Percentiles rank a stretch among this genome's conserved stretches.
Conservation (phyloP, 1,140 invertebrate genomes). For the Choristoneura fumiferana region DNA sequence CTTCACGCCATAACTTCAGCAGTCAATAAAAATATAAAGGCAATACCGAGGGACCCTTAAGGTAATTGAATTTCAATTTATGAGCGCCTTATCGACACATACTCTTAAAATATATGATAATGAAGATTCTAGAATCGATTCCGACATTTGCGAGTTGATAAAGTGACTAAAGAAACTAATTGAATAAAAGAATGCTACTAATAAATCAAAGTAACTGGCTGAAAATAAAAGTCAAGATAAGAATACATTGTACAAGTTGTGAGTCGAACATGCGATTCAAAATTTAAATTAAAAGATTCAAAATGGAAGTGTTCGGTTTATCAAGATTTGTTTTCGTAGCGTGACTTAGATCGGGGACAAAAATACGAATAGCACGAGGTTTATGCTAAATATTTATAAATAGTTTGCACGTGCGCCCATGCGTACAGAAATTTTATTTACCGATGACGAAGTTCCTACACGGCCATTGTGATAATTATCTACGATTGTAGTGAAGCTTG, state of each 20-base stretch:
- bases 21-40: constrained; percentile 32
- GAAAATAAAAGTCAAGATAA: constrained; percentile 6
- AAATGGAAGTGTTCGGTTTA: background rate
- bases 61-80: constrained; percentile 42
- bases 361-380: no score
- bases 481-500: no score
- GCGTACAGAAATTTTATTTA: no score
- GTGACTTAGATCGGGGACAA: no score
- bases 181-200: background rate
- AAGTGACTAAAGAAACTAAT: background rate
- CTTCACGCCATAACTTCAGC: constrained; percentile 25
- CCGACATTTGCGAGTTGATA: background rate
- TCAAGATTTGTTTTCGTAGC: constrained; percentile 7
- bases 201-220: background rate
- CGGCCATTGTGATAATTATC: no score
- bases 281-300: constrained; percentile 15
- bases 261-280: constrained; percentile 3
- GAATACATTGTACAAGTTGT: background rate
- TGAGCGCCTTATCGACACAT: constrained; percentile 28
- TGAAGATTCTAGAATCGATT: constrained; percentile 19
- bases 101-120: constrained; percentile 32
- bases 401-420: no score
- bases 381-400: no score
- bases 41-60: constrained; percentile 29
- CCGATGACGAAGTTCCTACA: no score